Conservation (phyloP, 2,113 vertebrate genomes). For the Prionailurus bengalensis region DNA sequence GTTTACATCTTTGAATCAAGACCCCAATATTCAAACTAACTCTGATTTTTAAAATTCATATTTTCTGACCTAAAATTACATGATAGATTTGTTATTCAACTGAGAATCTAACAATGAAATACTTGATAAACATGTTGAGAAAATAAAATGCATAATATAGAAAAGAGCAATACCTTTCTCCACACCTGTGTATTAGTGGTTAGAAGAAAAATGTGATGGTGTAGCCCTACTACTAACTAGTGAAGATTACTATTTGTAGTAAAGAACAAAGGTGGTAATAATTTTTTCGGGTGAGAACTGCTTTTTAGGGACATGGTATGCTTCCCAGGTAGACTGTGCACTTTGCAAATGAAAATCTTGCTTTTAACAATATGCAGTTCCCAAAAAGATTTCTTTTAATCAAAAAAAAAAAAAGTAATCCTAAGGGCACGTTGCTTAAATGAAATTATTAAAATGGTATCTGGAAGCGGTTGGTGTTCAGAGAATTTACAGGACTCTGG, state of each 20-base stretch:
- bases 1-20: background rate
- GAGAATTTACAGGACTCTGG: background rate
- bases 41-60: background rate
- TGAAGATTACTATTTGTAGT: background rate
- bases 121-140: background rate
- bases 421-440: background rate
- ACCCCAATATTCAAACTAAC: background rate
- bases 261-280: background rate
- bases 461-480: background rate
- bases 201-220: background rate
- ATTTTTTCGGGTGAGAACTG: background rate
- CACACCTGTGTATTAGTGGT: background rate
- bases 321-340: background rate
- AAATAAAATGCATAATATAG: background rate
- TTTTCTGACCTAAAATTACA: background rate
- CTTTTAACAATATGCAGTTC: background rate
- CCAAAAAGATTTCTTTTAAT: background rate
- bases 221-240: background rate
- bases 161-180: background rate
- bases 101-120: background rate
- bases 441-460: background rate
- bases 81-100: background rate
- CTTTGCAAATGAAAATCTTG: conserved; percentile 1
- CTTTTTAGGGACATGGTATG: background rate
- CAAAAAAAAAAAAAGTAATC: background rate